phyloP scores from a whole-genome alignment of 2,797 vertebrate species.

The Cuculus canorus region DNA sequence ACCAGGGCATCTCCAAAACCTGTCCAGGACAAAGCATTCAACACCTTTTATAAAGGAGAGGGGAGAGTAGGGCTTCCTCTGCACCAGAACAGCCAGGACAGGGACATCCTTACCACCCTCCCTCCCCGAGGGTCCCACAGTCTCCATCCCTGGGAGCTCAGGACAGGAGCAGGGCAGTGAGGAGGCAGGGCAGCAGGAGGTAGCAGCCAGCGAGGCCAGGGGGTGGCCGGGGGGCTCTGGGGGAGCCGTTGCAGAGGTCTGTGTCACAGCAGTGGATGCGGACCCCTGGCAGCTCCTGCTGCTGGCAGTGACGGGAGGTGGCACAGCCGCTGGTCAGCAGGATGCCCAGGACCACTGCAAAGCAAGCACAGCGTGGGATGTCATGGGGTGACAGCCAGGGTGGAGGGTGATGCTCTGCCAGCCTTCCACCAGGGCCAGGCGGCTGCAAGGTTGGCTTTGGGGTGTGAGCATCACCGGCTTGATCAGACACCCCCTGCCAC shows the following conservation, averaged over 20 bases:
- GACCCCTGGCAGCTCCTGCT: constrained; percentile 89
- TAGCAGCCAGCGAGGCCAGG: background rate
- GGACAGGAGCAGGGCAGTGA: constrained; percentile 13
- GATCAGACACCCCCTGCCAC: fast-evolving
- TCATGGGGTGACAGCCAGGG: background rate
- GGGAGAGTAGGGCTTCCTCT: background rate
- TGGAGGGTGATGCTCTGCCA: background rate
- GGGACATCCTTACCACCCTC: background rate
- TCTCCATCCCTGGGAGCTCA: background rate
- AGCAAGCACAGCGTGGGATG: background rate
- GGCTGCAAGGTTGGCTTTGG: background rate
- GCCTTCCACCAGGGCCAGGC: background rate
- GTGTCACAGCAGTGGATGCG: constrained; percentile 85
- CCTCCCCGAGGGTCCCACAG: fast-evolving
- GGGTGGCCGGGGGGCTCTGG: constrained; percentile 25
- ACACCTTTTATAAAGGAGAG: background rate
- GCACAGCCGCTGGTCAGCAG: constrained; percentile 90
- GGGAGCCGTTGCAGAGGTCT: constrained; percentile 83
- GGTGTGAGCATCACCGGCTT: fast-evolving
- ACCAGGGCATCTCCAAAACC: background rate
- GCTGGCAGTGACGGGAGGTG: constrained; percentile 92
- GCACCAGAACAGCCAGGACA: fast-evolving
- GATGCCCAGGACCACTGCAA: constrained; percentile 86
- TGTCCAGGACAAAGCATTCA: background rate
- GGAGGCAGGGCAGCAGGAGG: constrained; percentile 20